A percentile compares a stretch with the other conserved stretches of the same genome.
Conservation (phyloP, 2,888 invertebrate species). For the Mesochorus sp. region DNA sequence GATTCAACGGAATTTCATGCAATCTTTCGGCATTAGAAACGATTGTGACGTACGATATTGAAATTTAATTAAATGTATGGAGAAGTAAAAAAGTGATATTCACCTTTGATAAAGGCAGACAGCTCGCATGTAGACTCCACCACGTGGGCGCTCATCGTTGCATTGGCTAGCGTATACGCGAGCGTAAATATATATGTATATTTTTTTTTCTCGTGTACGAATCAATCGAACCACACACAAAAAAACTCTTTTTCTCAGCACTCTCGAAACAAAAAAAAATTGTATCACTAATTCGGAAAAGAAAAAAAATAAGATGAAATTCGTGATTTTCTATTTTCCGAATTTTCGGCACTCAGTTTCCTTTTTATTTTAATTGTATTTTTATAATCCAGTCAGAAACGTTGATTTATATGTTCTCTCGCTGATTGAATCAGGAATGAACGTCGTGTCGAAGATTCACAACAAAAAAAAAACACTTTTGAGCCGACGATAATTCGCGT, state of each 20-base stretch:
- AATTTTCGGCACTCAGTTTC: slow-evolving; percentile 35
- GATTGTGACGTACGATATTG: background rate
- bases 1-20: too few relatives aligned
- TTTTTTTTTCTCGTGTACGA: background rate
- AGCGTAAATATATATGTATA: background rate
- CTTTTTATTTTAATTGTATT: background rate
- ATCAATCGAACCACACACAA: slow-evolving; percentile 21
- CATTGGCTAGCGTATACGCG: slow-evolving; percentile 56
- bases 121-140: slow-evolving; percentile 75
- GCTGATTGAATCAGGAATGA: background rate
- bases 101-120: slow-evolving; percentile 77
- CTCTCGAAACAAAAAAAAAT: slow-evolving; percentile 32
- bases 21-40: too few relatives aligned
- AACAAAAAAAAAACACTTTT: background rate
- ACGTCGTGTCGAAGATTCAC: background rate
- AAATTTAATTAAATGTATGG: background rate
- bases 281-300: background rate
- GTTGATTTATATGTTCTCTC: background rate
- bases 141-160: slow-evolving; percentile 76
- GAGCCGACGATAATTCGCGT: too few relatives aligned
- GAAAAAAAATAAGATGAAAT: background rate
- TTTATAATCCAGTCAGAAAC: slow-evolving; percentile 59
- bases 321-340: background rate
- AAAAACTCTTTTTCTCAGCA: slow-evolving; percentile 18
- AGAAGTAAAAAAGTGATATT: slow-evolving; percentile 58